Percentiles rank a stretch among this genome's conserved stretches.
Conservation (phyloP, 2,888 invertebrate species). For the Acanthoscelides obtectus region DNA sequence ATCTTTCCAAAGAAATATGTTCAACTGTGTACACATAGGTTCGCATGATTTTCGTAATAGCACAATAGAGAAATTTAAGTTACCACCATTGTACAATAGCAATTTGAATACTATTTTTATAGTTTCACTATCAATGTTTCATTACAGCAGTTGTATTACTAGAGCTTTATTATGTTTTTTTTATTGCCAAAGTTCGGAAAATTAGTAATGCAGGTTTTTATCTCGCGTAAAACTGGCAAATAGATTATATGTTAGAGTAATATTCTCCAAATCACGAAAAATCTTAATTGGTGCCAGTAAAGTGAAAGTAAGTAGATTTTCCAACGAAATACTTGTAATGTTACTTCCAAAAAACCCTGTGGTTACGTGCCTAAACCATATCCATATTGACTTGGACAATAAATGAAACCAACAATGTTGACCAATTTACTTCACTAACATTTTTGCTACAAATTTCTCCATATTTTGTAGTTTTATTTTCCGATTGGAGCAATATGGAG, state of each 20-base stretch:
- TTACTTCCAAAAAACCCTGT: no score
- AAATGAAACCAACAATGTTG: no score
- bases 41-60: constrained; percentile 17
- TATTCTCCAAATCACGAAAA: no score
- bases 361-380: no score
- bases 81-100: constrained; percentile 37
- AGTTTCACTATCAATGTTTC: constrained; percentile 35
- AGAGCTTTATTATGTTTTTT: constrained; percentile 30
- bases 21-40: constrained; percentile 32
- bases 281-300: no score
- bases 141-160: constrained; percentile 34
- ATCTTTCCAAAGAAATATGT: constrained; percentile 37
- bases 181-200: constrained; percentile 32
- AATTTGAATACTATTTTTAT: constrained; percentile 24
- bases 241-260: neutral
- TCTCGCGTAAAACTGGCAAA: constrained; percentile 21
- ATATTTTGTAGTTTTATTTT: no score
- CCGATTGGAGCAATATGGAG: no score
- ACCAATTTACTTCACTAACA: no score
- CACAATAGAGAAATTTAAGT: constrained; percentile 30
- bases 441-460: no score
- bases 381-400: no score
- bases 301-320: no score
- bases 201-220: constrained; percentile 24
- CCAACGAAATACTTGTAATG: no score